These are phyloP conservation scores for Corynorhinus townsendii DNA, from an alignment of 2,113 vertebrate species.

Conservation along the genomic window DNA sequence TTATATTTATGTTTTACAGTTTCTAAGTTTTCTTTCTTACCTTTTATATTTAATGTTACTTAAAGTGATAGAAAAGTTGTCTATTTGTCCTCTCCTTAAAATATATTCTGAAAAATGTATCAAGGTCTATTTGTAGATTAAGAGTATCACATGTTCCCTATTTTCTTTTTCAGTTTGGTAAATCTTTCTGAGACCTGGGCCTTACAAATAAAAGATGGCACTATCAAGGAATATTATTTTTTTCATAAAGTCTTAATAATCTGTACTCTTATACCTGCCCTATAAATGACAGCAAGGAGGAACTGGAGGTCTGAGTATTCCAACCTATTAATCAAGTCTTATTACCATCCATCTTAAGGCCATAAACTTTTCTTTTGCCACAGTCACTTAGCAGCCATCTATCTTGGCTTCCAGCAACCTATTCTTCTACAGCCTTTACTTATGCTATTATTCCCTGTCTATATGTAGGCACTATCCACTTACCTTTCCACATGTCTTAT, in stretches of 20 bases:
- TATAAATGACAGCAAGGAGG: background rate
- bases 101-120: background rate
- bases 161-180: slow-evolving; percentile 16
- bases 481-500: background rate
- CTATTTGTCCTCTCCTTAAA: slow-evolving; percentile 16
- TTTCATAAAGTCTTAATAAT: background rate
- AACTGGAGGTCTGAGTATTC: background rate
- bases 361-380: background rate
- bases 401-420: background rate
- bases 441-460: background rate
- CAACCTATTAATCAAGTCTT: background rate
- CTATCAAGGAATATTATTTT: background rate
- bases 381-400: background rate
- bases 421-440: background rate
- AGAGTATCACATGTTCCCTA: background rate
- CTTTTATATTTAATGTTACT: background rate
- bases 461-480: background rate
- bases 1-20: background rate
- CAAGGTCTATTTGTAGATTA: background rate
- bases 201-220: background rate
- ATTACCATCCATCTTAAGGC: background rate
- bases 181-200: background rate
- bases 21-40: background rate
- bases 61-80: background rate
- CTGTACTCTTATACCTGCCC: background rate